Evolutionary conservation across 2,797 vertebrate species (phyloP).

Genomic region (Carduelis carduelis): DNA sequence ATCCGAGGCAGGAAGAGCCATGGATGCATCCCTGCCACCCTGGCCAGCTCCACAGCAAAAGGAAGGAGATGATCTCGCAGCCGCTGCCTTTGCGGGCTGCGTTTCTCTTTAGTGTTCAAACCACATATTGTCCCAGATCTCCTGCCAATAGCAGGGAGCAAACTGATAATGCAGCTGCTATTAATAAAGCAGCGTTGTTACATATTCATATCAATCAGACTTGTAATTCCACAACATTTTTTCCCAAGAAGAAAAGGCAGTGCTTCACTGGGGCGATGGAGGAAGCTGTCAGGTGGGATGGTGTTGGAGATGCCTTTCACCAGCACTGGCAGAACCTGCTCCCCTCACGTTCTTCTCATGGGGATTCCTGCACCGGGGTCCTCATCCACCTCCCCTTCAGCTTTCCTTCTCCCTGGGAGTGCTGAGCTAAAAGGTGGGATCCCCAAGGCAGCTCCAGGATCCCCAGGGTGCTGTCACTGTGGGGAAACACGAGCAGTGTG

Average conservation of each 20-base stretch:
- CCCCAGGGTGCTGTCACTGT: background rate
- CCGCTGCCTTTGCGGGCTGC: background rate
- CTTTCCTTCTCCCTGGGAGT: background rate
- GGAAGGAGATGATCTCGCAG: background rate
- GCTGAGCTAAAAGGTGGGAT: background rate
- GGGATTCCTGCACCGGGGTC: background rate
- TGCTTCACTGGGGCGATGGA: background rate
- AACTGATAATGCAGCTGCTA: slow-evolving; percentile 67
- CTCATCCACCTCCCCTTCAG: background rate
- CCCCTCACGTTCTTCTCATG: background rate
- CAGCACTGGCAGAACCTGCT: background rate
- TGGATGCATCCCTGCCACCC: background rate
- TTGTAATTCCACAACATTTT: slow-evolving; percentile 50
- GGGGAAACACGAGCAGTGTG: background rate
- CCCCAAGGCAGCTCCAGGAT: background rate
- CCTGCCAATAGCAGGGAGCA: slow-evolving; percentile 57
- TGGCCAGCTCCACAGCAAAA: background rate
- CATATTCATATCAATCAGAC: slow-evolving; percentile 69
- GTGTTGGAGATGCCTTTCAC: background rate
- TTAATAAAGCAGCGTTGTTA: slow-evolving; percentile 69
- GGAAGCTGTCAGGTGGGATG: background rate
- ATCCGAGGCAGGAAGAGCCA: background rate
- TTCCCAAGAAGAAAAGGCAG: background rate
- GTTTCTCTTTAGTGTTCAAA: slow-evolving; percentile 42
- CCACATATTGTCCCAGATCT: slow-evolving; percentile 43